These are phyloP conservation scores for Euthynnus affinis DNA, from an alignment of 2,797 vertebrate genomes.

Conservation along the genomic window DNA sequence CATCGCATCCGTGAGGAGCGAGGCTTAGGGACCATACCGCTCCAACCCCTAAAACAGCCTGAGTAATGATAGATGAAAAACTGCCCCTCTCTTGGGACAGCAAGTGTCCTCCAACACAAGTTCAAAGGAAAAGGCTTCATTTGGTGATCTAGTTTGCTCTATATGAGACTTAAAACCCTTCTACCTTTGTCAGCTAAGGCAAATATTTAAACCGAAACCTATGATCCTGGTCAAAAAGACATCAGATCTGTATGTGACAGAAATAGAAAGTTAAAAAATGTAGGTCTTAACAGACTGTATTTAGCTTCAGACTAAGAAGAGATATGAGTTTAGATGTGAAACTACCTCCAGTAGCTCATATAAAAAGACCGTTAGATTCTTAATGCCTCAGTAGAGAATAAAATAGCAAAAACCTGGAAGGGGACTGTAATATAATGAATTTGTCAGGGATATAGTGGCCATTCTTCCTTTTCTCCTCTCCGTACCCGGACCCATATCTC, in stretches of 20 bases:
- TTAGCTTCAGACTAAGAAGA: constrained; percentile 32
- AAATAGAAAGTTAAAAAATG: constrained; percentile 3
- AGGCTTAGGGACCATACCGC: constrained; percentile 62
- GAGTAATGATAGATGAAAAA: constrained; percentile 78
- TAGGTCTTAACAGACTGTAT: constrained; percentile 19
- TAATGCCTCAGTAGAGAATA: constrained; percentile 49
- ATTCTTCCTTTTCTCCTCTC: constrained; percentile 41
- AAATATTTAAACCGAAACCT: constrained; percentile 35
- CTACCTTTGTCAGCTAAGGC: constrained; percentile 16
- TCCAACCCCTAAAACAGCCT: constrained; percentile 69
- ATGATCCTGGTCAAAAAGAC: constrained; percentile 28
- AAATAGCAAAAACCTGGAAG: constrained; percentile 45
- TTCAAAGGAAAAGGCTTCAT: constrained; percentile 64
- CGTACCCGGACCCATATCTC: constrained; percentile 47
- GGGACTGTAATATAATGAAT: constrained; percentile 54
- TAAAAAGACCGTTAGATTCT: constrained; percentile 41
- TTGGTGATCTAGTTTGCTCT: constrained; percentile 22
- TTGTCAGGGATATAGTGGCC: constrained; percentile 53
- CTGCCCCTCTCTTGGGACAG: constrained; percentile 65
- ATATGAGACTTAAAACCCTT: constrained; percentile 6
- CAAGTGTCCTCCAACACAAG: constrained; percentile 72
- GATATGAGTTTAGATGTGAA: constrained; percentile 38
- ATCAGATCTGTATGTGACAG: constrained; percentile 8
- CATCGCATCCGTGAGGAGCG: constrained; percentile 63
- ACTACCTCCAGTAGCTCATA: constrained; percentile 39